phyloP scores from a whole-genome alignment of 2,888 invertebrate genomes.

The Leucophenga maculata region DNA sequence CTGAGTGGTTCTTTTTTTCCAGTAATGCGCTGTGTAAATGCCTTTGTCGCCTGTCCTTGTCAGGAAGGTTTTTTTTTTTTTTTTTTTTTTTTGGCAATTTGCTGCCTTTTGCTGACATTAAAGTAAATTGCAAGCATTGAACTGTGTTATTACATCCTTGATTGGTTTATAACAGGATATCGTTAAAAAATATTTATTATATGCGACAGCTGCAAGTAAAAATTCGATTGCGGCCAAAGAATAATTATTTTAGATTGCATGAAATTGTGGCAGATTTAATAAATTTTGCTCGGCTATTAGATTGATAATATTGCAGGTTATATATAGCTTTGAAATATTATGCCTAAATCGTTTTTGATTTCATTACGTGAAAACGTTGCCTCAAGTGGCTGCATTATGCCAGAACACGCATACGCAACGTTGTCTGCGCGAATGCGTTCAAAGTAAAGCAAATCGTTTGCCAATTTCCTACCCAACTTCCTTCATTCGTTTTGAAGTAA shows the following conservation, averaged over 20 bases:
- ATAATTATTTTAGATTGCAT: slow-evolving; percentile 11
- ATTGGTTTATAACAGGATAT: slow-evolving; percentile 64
- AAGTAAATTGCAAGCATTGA: slow-evolving; percentile 48
- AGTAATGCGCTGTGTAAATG: not conserved
- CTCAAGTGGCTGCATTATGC: slow-evolving; percentile 37
- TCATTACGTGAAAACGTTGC: slow-evolving; percentile 11
- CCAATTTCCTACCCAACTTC: slow-evolving; percentile 53
- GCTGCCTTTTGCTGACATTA: not conserved
- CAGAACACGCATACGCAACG: slow-evolving; percentile 53
- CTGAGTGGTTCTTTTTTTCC: not conserved
- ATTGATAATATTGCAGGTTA: too few relatives aligned
- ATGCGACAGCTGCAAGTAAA: slow-evolving; percentile 24
- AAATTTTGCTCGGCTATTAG: too few relatives aligned
- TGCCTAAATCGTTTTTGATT: too few relatives aligned
- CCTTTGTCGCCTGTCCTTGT: not conserved
- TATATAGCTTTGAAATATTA: too few relatives aligned
- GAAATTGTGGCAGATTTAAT: not conserved
- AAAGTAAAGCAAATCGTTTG: slow-evolving; percentile 50
- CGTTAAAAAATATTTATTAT: slow-evolving; percentile 56
- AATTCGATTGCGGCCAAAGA: slow-evolving; percentile 38
- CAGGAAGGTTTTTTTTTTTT: not conserved
- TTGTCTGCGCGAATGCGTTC: slow-evolving; percentile 25
- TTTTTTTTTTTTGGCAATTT: not conserved
- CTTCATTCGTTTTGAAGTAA: slow-evolving; percentile 21
- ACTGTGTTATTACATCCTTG: slow-evolving; percentile 66